phyloP scores from a whole-genome alignment of 2,797 vertebrate genomes.

The Melanotaenia boesemani region DNA sequence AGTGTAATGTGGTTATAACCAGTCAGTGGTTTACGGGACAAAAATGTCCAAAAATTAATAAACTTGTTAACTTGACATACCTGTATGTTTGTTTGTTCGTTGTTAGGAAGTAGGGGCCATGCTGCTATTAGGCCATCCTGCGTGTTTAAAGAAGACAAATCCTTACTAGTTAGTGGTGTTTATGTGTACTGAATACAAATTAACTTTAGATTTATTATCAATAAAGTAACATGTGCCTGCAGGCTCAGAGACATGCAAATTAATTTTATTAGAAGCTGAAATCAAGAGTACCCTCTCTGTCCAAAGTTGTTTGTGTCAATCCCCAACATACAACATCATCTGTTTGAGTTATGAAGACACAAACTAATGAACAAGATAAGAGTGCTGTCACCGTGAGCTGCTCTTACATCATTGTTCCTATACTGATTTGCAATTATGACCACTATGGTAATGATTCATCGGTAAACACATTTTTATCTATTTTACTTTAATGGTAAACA shows the following conservation, averaged over 20 bases:
- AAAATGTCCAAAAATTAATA: neutral
- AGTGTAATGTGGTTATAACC: constrained; percentile 1
- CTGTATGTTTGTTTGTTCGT: neutral
- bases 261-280: neutral
- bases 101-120: neutral
- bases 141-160: neutral
- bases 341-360: neutral
- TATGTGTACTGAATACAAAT: constrained; percentile 43
- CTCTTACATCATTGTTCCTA: neutral
- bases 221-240: constrained; percentile 10
- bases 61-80: neutral
- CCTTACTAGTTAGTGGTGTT: neutral
- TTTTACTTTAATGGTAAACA: neutral
- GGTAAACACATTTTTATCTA: neutral
- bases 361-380: no score
- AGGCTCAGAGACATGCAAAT: constrained; percentile 27
- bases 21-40: neutral
- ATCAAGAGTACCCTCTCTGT: neutral
- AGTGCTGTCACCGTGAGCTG: neutral
- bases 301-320: neutral
- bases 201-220: constrained; percentile 25
- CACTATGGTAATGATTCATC: neutral
- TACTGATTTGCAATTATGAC: neutral
- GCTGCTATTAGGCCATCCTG: no score
- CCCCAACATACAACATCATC: neutral